Evolutionary conservation across 1,140 invertebrate genomes (phyloP), one percentile per base, ranked within the genome.

Genomic region (Carcinoscorpius rotundicauda): DNA sequence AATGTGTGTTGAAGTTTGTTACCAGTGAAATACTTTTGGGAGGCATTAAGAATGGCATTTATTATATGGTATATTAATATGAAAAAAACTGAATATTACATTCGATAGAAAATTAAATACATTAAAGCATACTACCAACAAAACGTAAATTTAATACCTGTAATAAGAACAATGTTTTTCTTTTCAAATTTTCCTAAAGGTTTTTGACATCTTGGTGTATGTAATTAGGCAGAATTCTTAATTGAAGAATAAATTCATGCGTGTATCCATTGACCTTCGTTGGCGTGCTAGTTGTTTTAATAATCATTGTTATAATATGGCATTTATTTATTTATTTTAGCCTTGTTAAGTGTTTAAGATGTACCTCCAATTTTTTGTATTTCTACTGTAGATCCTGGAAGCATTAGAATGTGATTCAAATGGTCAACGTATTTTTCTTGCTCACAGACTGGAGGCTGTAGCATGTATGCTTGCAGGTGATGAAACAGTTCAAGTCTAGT

Each of bases 381-480:
- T 55, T 60, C 58, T 65, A 70, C 77, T 79, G 11, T 74, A 89
- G 87, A 86, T 88, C 69, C 77, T 91, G 72, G 85, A 89, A 79
- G 86, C 88, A 69, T 80, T 94, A 77, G 89, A 92, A 76, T 83
- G 81, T 69, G 88, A 91, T 76, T 80, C 85, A 4, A 82, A 84
- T 72, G 90, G 88, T 77, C 86, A 88, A 74, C 91, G 91, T 78
- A 84, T 90, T 80, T 87, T 93, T 78, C 82, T 94, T 77, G 86
- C 88, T 66, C 87, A 91, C 77, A 89, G 89, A 79, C 79, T 94
- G 75, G 88, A 92, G 76, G 91, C 88, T 77, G 90, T 93, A 71
- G 88, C 88, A 61, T 91, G 87, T 78, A 93, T 88, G 66, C 82
- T 93, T 71, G 89, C 91, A 64, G 73, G 56, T 62, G 72, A 63